Base-by-base conservation (phyloP, 2,113 vertebrate species). In the Madoqua kirkii region DNA sequence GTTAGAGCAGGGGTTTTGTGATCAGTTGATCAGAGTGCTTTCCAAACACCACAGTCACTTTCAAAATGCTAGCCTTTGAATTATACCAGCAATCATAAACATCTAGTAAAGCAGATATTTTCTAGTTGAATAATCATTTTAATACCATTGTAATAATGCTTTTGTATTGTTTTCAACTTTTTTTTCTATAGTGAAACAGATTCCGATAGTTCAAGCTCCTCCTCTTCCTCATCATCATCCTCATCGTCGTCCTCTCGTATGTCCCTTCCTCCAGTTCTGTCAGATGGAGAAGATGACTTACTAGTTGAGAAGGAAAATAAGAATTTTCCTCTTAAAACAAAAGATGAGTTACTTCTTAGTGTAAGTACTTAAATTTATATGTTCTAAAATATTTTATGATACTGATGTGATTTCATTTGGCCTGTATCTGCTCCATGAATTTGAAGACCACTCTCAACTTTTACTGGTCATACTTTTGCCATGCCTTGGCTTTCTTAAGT, bases 141-240 rank as follows among this genome's bases (percentile, higher is more conserved):
- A 81, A n/a, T 86, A 8, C 29, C 29, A 31, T 57, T 33, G 0
- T 23, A 36, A 50, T 89, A 67, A 82, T 95, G 50, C 11, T 87
- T 83, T 83, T 55, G 19, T 59, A 1, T 91, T 82, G 1, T 96
- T 97, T 95, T 92, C 25, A 89, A 67, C 13, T 33, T 92, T 96
- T 97, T 95, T 87, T 36, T 43, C 33, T 97, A 57, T 87, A 99
- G 99, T 96, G 99, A 99, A 67, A 96, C 97, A 0, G 98, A 99
- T 97, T 98, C 99, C 7, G 98, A 98, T 78, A 98, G 98, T 97
- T 99, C 99, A 43, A 98, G 98, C 76, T 89, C 97, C n/a, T 98
- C 98, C 0, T 98, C 97, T 25, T 96, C 98, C 16, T 95, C 96
- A 0, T 98, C 98, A 1, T 98, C 99, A 19, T 85, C 97, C 0